Percentiles rank a stretch among this genome's conserved stretches.
Conservation (phyloP, 2,797 vertebrate genomes). For the Bothrops alternatus region DNA sequence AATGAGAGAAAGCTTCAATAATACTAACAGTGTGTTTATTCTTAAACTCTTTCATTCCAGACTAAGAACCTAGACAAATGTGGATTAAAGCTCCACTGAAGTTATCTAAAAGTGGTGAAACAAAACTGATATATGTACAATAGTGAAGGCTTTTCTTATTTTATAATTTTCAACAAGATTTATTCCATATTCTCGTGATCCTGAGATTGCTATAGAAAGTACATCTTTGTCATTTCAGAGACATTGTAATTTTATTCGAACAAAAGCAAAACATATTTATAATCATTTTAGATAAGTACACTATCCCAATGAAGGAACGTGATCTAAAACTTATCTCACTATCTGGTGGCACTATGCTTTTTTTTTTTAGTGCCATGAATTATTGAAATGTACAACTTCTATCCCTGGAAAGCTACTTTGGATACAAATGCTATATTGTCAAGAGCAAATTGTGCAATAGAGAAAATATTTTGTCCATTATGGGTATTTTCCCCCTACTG, state of each 20-base stretch:
- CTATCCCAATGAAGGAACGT: constrained; percentile 29
- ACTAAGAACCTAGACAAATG: background rate
- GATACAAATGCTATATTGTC: constrained; percentile 56
- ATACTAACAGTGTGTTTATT: background rate
- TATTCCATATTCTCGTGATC: constrained; percentile 19
- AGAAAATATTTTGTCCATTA: background rate
- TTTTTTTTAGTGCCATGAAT: constrained; percentile 42
- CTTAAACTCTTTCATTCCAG: background rate
- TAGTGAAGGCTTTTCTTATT: background rate
- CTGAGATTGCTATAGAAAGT: constrained; percentile 9
- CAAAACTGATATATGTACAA: background rate
- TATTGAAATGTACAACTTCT: constrained; percentile 60
- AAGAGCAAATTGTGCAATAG: constrained; percentile 48
- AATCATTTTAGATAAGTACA: constrained; percentile 33
- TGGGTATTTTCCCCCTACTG: constrained; percentile 41
- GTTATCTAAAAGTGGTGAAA: background rate
- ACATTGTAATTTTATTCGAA: constrained; percentile 35
- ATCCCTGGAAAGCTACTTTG: constrained; percentile 51
- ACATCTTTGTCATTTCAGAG: constrained; percentile 16
- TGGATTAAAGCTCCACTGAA: background rate
- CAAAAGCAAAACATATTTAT: constrained; percentile 23
- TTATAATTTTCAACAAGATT: background rate
- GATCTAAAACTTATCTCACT: constrained; percentile 47
- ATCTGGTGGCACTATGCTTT: constrained; percentile 26
- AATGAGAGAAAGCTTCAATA: background rate